Conservation (phyloP, 2,113 vertebrate genomes). For the Engraulis encrasicolus region DNA sequence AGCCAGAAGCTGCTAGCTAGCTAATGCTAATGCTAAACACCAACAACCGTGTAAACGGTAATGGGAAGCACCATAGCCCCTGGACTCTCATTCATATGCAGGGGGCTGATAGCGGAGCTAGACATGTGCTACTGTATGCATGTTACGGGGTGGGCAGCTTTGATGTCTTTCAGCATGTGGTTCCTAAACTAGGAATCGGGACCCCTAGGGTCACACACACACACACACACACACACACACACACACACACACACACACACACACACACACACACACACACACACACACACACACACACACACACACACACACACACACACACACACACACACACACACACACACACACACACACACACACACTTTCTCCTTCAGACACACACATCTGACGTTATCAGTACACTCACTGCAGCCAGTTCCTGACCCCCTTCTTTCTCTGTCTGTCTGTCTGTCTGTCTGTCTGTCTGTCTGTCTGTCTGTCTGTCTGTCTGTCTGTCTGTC, state of each 20-base stretch:
- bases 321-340: background rate
- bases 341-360: slow-evolving; percentile 1
- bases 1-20: slow-evolving; percentile 68
- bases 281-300: background rate
- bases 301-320: background rate
- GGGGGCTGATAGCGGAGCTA: no score
- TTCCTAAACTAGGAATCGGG: slow-evolving; percentile 82
- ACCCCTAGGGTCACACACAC: slow-evolving; percentile 51
- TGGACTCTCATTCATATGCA: slow-evolving; percentile 72
- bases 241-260: background rate
- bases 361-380: background rate
- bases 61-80: slow-evolving; percentile 56
- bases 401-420: no score
- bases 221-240: background rate
- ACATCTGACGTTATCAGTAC: background rate
- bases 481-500: background rate
- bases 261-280: background rate
- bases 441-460: no score
- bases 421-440: no score
- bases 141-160: slow-evolving; percentile 74
- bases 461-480: background rate
- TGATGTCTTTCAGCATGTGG: slow-evolving; percentile 78
- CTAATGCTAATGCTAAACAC: slow-evolving; percentile 47
- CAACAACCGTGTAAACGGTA: slow-evolving; percentile 41
- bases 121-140: slow-evolving; percentile 75